Conservation (phyloP, 2,888 invertebrate species). For the Scelioninae gen. 1 region DNA sequence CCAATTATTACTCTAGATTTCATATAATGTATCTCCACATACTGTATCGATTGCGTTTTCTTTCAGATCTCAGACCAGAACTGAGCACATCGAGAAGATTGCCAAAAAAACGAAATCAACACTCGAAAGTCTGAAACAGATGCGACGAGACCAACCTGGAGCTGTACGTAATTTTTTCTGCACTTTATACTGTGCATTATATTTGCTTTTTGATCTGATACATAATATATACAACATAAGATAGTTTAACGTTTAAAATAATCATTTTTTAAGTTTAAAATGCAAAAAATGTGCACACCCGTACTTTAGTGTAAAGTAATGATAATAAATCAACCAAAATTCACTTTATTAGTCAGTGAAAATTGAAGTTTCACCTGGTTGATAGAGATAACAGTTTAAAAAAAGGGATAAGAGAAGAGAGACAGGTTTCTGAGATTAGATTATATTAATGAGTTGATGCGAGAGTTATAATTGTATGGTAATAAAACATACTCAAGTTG, state of each 20-base stretch:
- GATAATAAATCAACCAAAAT: no score
- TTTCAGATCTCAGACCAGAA: constrained; percentile 76
- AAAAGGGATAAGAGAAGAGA: not conserved
- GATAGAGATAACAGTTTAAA: not conserved
- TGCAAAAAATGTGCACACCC: no score
- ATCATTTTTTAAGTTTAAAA: no score
- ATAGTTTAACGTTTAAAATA: no score
- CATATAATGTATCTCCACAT: constrained; percentile 12
- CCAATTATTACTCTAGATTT: constrained; percentile 29
- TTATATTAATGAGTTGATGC: not conserved
- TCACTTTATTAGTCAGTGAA: no score
- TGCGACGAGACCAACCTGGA: constrained; percentile 80
- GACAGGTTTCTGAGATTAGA: not conserved
- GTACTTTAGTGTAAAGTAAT: no score
- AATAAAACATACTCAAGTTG: not conserved
- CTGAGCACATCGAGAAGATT: constrained; percentile 77
- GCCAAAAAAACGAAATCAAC: constrained; percentile 75
- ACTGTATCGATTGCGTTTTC: no score
- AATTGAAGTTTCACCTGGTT: not conserved
- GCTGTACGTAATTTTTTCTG: constrained; percentile 74
- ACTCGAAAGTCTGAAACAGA: constrained; percentile 74
- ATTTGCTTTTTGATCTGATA: no score
- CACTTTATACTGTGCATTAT: not conserved
- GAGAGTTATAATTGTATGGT: constrained; percentile 6
- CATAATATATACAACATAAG: no score